Base-by-base conservation (phyloP, 2,888 invertebrate genomes). In the Eupithecia tripunctaria region DNA sequence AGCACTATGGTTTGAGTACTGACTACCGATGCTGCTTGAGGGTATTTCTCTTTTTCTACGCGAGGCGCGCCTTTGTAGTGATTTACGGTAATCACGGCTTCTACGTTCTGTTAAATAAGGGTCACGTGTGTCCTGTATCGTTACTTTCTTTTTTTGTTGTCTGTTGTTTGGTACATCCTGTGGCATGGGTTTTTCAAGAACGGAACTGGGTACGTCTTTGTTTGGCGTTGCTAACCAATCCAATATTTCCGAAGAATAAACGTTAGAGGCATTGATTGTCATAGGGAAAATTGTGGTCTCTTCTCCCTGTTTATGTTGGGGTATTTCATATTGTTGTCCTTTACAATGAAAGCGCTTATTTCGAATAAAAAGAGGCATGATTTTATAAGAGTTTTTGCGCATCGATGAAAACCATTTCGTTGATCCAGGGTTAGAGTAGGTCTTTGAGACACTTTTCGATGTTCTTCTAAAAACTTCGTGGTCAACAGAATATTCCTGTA, bases 321-420 rank as follows among this genome's bases (percentile, higher is more conserved):
- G 25, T 51, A 18, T 3, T 56, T 14, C 18, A 25, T 25, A 25
- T 56, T 14, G 56, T 25, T 25, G 56, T 25, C 25, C 25, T 56
- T 56, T 56, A 56, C 21, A 25, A 29, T 18, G 29, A 29, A 29
- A 8, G 29, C 25, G 1, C 4, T 18, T 29, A 29, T 60, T 29
- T 60, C 29, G 60, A 18, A 29, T 29, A 29, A 29, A 29, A 60
- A 29, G 29, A 8, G 27, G 27, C 18, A 60, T 29, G 18, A 29
- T 25, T 56, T 10, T 56, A 25, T 56, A 25, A 25, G 56, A 56
- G 12, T 56, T 21, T 25, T 56, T 56, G 25, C 60, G 60, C 60
- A 60, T 60, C 29, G 60, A 27, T 18, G 60, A 60, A 7, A 60
- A 60, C 60, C 60, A 60, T 60, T 60, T 60, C 59, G 15, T 29